phyloP scores from a whole-genome alignment of 2,888 invertebrate genomes.

The Pammene aurita region DNA sequence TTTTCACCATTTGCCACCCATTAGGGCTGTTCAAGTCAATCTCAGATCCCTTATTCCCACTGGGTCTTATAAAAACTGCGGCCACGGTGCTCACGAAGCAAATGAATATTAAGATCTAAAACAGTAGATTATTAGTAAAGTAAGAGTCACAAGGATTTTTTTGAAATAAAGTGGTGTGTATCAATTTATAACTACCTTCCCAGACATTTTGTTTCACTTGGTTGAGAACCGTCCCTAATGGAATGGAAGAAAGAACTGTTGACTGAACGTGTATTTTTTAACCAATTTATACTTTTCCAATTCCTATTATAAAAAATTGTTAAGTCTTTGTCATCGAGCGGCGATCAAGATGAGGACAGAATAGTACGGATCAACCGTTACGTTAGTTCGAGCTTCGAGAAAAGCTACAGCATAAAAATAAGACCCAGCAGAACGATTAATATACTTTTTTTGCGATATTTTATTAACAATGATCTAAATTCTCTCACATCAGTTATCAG shows the following conservation, averaged over 20 bases:
- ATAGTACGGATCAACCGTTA: constrained; percentile 54
- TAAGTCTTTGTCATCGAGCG: constrained; percentile 62
- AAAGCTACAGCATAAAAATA: neutral
- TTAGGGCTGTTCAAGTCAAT: constrained; percentile 48
- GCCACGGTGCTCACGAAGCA: constrained; percentile 59
- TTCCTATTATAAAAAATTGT: constrained; percentile 74
- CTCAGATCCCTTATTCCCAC: constrained; percentile 47
- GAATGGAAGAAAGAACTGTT: constrained; percentile 74
- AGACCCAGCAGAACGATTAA: no score
- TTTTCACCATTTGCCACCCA: constrained; percentile 66
- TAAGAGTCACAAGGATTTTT: neutral
- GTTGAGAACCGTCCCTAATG: constrained; percentile 68
- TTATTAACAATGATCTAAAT: no score
- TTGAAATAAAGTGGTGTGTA: neutral
- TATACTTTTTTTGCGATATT: no score
- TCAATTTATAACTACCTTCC: constrained; percentile 56
- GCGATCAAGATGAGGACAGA: constrained; percentile 49
- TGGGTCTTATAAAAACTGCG: constrained; percentile 64
- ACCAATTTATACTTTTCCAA: constrained; percentile 79
- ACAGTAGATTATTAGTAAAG: neutral
- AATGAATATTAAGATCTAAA: constrained; percentile 64
- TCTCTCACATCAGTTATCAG: no score
- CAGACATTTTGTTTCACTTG: constrained; percentile 63
- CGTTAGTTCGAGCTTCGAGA: neutral
- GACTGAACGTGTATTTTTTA: constrained; percentile 60